Percentiles rank a stretch among this genome's conserved stretches.
phyloP scores from a whole-genome alignment of 2,888 invertebrate genomes.

The Nomada lathburiana region DNA sequence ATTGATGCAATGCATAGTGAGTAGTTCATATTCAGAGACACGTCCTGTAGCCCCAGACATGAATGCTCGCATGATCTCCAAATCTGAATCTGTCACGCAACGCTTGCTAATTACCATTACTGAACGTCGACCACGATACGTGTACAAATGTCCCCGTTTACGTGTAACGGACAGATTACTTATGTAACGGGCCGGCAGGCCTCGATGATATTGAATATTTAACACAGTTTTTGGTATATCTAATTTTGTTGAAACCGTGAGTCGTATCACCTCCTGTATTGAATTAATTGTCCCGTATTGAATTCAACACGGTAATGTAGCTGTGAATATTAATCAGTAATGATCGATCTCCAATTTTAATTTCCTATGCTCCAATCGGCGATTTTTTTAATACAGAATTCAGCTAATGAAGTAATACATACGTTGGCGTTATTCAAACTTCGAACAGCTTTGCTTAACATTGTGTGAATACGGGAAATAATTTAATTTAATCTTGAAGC shows the following conservation, averaged over 20 bases:
- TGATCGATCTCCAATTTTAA: no score
- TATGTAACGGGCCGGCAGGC: background rate
- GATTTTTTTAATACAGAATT: background rate
- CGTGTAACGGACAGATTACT: background rate
- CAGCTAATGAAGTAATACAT: background rate
- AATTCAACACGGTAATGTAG: no score
- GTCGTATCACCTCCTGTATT: no score
- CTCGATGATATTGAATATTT: background rate
- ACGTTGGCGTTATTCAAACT: background rate
- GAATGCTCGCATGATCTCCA: background rate
- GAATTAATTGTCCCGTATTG: no score
- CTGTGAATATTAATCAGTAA: no score
- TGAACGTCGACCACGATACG: background rate
- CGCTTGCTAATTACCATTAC: slow-evolving; percentile 4
- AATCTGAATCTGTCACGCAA: slow-evolving; percentile 14
- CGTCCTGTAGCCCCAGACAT: background rate
- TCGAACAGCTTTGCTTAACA: background rate
- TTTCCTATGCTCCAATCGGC: no score
- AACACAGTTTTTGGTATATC: background rate
- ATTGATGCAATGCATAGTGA: background rate
- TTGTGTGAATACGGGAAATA: background rate
- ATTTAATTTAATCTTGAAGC: background rate
- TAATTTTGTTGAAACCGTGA: background rate
- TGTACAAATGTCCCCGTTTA: background rate
- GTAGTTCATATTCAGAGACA: background rate